These are phyloP conservation scores for Cylindroiulus punctatus DNA, from an alignment of 2,888 invertebrate species.

Conservation along the genomic window DNA sequence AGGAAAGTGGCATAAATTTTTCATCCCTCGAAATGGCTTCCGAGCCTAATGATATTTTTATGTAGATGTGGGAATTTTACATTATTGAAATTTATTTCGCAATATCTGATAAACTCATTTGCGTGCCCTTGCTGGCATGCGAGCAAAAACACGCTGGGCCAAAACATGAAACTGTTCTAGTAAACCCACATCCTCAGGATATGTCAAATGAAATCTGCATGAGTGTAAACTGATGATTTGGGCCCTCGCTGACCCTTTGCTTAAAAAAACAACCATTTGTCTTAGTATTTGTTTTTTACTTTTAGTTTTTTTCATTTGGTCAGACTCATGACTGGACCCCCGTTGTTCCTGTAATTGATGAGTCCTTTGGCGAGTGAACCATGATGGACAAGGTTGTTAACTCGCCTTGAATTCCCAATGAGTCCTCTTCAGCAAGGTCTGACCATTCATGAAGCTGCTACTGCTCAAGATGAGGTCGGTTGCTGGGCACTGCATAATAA, in stretches of 20 bases:
- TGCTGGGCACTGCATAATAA: slow-evolving; percentile 11
- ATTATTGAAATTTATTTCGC: not conserved
- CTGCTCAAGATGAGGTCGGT: slow-evolving; percentile 14
- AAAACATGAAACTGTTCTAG: not conserved
- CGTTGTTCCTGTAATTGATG: slow-evolving; percentile 5
- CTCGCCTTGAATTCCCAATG: slow-evolving; percentile 26
- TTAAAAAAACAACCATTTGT: slow-evolving; percentile 32
- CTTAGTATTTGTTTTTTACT: not conserved
- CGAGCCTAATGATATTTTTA: slow-evolving; percentile 21
- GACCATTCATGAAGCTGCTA: slow-evolving; percentile 21
- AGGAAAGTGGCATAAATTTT: not conserved
- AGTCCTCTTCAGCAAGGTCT: not conserved
- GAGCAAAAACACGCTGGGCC: not conserved
- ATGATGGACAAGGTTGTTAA: slow-evolving; percentile 32
- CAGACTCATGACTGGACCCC: slow-evolving; percentile 20
- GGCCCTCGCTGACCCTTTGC: slow-evolving; percentile 16
- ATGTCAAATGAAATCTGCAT: slow-evolving; percentile 21
- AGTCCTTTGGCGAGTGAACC: slow-evolving; percentile 32
- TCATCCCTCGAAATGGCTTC: slow-evolving; percentile 1
- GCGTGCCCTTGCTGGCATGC: not conserved
- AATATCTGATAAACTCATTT: slow-evolving; percentile 7
- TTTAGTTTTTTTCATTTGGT: slow-evolving; percentile 16
- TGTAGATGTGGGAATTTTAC: slow-evolving; percentile 21
- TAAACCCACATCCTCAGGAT: slow-evolving; percentile 20
- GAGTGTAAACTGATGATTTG: slow-evolving; percentile 27